Evolutionary conservation across 2,888 invertebrate species (phyloP), one percentile per base, ranked within the genome.

Genomic region (Agrochola litura): DNA sequence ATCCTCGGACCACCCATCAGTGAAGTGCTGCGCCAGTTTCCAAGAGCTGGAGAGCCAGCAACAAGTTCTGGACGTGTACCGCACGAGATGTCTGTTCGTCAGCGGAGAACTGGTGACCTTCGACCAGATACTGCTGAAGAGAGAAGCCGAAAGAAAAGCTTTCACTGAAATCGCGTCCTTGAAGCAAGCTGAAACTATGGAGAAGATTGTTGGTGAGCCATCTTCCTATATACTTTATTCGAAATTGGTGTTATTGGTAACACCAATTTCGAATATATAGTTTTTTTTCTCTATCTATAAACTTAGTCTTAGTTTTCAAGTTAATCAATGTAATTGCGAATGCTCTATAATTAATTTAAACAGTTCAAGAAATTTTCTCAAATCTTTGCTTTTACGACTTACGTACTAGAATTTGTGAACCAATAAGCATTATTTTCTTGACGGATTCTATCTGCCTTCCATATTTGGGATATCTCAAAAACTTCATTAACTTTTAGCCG

Each of bases 21-120:
- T 97, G 4, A 95, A 94, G 73, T 97, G 97, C 85, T 97, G 97
- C 88, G 91, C 96, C 6, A 97, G 94, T 72, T 97, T 97, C 79
- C 93, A 93, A 6, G 95, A 97, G 87, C 87, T 97, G 6, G 94
- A 94, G 37, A 95, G 95, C 0, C 97, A 97, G 79, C 95, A 97
- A 75, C 93, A 93, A 77, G 91, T 96, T 10, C 92, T 97, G 22
- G 95, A 96, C 63, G 96, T 97, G 37, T 97, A 97, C 85, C 90
- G 97, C n/a, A 95, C 94, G 0, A 94, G 96, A 64, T 97, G 97
- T 68, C 89, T 97, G 73, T 95, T 97, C 86, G 95, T 97, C 0
- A 97, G 97, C 77, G 97, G 97, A 0, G 95, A 96, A 61, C 93
- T 96, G 0, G 94, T 97, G 25, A 96, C 97, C 0, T 97, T 97